phyloP scores from a whole-genome alignment of 2,888 invertebrate genomes.

The Eurytoma californica region DNA sequence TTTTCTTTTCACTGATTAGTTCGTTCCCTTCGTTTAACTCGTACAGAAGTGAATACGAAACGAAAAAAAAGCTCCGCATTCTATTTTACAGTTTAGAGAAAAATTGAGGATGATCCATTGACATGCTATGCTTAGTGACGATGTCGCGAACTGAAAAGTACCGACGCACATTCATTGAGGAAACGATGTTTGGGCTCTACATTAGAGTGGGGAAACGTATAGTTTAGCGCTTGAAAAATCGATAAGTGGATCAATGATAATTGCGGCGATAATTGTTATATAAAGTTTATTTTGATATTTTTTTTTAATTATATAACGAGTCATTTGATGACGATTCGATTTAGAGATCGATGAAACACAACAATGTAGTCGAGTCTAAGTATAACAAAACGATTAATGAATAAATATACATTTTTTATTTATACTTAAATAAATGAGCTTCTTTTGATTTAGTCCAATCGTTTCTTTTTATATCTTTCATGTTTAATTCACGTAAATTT shows the following conservation, averaged over 20 bases:
- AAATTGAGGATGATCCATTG: conserved; percentile 5
- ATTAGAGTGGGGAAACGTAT: not conserved
- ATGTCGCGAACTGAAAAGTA: conserved; percentile 4
- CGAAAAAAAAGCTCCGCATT: too few species aligned
- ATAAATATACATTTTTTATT: conserved; percentile 49
- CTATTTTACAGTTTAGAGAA: conserved; percentile 25
- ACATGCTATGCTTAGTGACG: conserved; percentile 9
- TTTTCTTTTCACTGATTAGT: too few species aligned
- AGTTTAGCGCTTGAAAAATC: not conserved
- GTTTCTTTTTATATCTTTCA: conserved; percentile 29
- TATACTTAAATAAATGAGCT: conserved; percentile 42
- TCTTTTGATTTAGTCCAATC: conserved; percentile 45
- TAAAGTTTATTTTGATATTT: conserved; percentile 53
- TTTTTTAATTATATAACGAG: conserved; percentile 48
- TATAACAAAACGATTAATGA: conserved; percentile 37
- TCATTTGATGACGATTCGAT: conserved; percentile 46
- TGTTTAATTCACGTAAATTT: conserved; percentile 39
- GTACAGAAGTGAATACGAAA: too few species aligned
- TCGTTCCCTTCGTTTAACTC: too few species aligned
- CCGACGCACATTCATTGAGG: not conserved
- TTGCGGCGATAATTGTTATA: conserved; percentile 42
- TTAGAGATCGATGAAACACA: conserved; percentile 44
- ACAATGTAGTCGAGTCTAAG: conserved; percentile 33
- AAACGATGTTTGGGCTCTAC: conserved; percentile 21
- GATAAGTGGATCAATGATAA: conserved; percentile 35